Conservation (phyloP, 1,140 invertebrate species). For the Zaprionus capensis region DNA sequence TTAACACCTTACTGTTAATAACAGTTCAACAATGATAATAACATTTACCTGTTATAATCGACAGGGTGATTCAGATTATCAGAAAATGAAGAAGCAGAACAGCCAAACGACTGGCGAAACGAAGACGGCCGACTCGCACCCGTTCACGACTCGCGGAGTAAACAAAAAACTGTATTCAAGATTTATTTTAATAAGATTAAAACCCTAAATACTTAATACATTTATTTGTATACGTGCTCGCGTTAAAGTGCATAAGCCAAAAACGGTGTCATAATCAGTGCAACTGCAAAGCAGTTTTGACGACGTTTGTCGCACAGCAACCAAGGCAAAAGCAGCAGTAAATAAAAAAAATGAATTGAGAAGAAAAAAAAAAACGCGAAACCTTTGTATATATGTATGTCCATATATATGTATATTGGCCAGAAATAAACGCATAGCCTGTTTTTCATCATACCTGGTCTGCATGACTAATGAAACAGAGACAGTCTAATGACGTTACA, state of each 20-base stretch:
- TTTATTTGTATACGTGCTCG: slow-evolving; percentile 23
- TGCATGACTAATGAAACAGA: slow-evolving; percentile 69
- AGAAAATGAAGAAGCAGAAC: slow-evolving; percentile 35
- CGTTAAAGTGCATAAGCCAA: slow-evolving; percentile 30
- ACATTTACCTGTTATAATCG: slow-evolving; percentile 22
- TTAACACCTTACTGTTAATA: slow-evolving; percentile 8
- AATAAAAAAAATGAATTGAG: slow-evolving; percentile 13
- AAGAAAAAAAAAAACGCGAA: slow-evolving; percentile 41
- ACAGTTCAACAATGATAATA: slow-evolving; percentile 4
- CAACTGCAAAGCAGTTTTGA: not conserved
- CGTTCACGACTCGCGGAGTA: slow-evolving; percentile 45
- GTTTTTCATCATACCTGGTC: slow-evolving; percentile 62
- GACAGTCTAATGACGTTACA: slow-evolving; percentile 34
- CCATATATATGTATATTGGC: slow-evolving; percentile 18
- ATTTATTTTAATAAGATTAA: slow-evolving; percentile 55
- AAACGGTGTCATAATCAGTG: slow-evolving; percentile 27
- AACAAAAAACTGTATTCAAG: slow-evolving; percentile 52
- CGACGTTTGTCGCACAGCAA: slow-evolving; percentile 19
- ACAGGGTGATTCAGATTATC: slow-evolving; percentile 33
- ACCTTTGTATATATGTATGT: slow-evolving; percentile 28
- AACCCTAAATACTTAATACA: slow-evolving; percentile 32
- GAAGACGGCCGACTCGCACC: slow-evolving; percentile 38
- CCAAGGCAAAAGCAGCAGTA: slow-evolving; percentile 32
- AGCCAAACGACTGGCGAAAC: slow-evolving; percentile 34
- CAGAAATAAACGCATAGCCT: slow-evolving; percentile 43